A percentile compares a stretch with the other conserved stretches of the same genome.
phyloP scores from a whole-genome alignment of 2,797 vertebrate genomes.

The Mycteria americana region DNA sequence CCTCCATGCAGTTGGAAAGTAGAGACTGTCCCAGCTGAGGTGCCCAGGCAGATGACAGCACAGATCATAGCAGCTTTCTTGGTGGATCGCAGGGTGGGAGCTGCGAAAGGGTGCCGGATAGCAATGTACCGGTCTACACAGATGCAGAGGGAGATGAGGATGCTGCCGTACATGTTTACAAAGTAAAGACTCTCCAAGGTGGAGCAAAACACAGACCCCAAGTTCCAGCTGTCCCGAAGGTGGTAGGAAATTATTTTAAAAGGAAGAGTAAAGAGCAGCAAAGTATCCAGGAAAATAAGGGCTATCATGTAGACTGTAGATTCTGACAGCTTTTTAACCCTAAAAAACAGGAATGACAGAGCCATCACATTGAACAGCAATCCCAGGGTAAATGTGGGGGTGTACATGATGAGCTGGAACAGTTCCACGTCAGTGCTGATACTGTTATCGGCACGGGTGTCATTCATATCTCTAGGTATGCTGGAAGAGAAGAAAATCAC shows the following conservation, averaged over 20 bases:
- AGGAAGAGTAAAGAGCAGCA: slow-evolving; percentile 77
- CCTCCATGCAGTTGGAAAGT: slow-evolving; percentile 47
- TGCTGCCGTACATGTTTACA: slow-evolving; percentile 79
- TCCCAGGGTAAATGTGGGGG: slow-evolving; percentile 68
- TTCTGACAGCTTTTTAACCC: slow-evolving; percentile 69
- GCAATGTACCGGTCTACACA: slow-evolving; percentile 70
- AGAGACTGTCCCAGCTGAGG: slow-evolving; percentile 24
- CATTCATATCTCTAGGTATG: slow-evolving; percentile 2
- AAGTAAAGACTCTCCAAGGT: slow-evolving; percentile 77
- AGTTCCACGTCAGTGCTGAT: not conserved
- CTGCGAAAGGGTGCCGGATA: slow-evolving; percentile 64
- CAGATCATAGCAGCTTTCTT: slow-evolving; percentile 67
- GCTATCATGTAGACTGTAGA: slow-evolving; percentile 72
- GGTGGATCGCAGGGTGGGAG: slow-evolving; percentile 56
- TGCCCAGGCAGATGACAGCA: slow-evolving; percentile 52
- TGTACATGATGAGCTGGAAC: slow-evolving; percentile 70
- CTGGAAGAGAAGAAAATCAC: slow-evolving; percentile 6
- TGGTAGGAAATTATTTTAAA: slow-evolving; percentile 76
- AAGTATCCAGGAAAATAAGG: slow-evolving; percentile 74
- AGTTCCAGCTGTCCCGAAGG: not conserved
- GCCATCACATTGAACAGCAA: slow-evolving; percentile 72
- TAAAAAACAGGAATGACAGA: slow-evolving; percentile 68
- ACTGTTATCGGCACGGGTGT: not conserved
- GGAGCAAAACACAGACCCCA: slow-evolving; percentile 66
- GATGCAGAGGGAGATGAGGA: slow-evolving; percentile 75